phyloP scores from a whole-genome alignment of 1,140 invertebrate species.

The Bombus turneri region DNA sequence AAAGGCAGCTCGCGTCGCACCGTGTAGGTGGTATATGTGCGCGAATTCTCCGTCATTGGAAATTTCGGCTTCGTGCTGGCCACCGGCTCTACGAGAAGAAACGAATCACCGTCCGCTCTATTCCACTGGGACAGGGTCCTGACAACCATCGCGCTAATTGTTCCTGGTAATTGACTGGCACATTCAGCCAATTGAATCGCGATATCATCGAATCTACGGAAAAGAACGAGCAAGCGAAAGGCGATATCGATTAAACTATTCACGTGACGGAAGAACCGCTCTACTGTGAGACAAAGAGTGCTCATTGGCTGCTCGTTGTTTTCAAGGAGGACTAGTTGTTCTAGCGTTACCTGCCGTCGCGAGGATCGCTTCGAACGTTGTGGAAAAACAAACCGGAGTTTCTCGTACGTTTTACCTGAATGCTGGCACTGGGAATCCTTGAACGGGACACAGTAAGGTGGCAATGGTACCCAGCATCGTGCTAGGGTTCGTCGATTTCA shows the following conservation, averaged over 20 bases:
- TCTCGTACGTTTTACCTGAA: conserved; percentile 71
- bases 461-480: conserved; percentile 70
- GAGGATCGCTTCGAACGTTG: background rate
- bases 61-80: conserved; percentile 89
- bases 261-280: background rate
- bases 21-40: conserved; percentile 76
- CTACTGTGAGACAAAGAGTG: background rate
- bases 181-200: background rate
- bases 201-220: conserved; percentile 15
- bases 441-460: conserved; percentile 84
- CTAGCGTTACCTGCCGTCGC: conserved; percentile 35
- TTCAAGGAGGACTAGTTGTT: background rate
- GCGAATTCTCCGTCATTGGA: conserved; percentile 86
- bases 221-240: conserved; percentile 27
- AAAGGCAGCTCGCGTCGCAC: conserved; percentile 80
- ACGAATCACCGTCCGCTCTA: background rate
- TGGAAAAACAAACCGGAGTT: background rate
- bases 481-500: conserved; percentile 79
- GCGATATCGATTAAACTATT: conserved; percentile 39
- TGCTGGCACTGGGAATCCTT: conserved; percentile 87
- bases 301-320: background rate
- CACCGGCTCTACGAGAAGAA: conserved; percentile 86
- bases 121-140: conserved; percentile 27
- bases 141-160: background rate
- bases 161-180: too few relatives aligned